Evolutionary conservation across 2,113 vertebrate genomes (phyloP).

Genomic region (Oreochromis spilurus): DNA sequence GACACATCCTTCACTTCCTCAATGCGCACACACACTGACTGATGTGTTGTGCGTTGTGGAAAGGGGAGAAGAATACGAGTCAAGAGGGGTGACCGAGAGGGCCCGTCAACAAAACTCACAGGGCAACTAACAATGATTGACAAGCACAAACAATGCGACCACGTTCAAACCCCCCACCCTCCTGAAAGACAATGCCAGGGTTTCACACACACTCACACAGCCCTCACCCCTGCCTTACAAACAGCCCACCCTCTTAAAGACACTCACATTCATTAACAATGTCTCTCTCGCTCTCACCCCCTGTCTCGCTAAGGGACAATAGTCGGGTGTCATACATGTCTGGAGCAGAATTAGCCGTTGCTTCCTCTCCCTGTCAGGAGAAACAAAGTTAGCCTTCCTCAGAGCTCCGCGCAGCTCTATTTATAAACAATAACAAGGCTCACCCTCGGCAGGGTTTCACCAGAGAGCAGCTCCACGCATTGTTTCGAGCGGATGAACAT

Average conservation of each 20-base stretch:
- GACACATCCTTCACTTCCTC: slow-evolving; percentile 62
- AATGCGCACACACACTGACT: slow-evolving; percentile 9
- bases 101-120: slow-evolving; percentile 29
- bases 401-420: slow-evolving; percentile 50
- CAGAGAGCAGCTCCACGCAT: slow-evolving; percentile 40
- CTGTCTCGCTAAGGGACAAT: slow-evolving; percentile 50
- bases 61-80: slow-evolving; percentile 23
- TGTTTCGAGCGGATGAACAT: slow-evolving; percentile 65
- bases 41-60: not conserved
- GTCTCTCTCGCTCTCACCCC: not conserved
- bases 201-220: slow-evolving; percentile 18
- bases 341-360: slow-evolving; percentile 67
- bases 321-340: slow-evolving; percentile 69
- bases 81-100: slow-evolving; percentile 33
- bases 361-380: slow-evolving; percentile 73
- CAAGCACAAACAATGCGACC: slow-evolving; percentile 48
- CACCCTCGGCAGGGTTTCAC: slow-evolving; percentile 42
- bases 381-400: slow-evolving; percentile 73
- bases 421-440: slow-evolving; percentile 72
- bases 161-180: slow-evolving; percentile 5
- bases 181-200: slow-evolving; percentile 54
- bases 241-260: slow-evolving; percentile 23
- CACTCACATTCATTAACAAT: slow-evolving; percentile 45
- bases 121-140: slow-evolving; percentile 28
- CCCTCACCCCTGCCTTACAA: slow-evolving; percentile 29